phyloP scores from a whole-genome alignment of 2,888 invertebrate species.

The Scaptomyza polygonia region DNA sequence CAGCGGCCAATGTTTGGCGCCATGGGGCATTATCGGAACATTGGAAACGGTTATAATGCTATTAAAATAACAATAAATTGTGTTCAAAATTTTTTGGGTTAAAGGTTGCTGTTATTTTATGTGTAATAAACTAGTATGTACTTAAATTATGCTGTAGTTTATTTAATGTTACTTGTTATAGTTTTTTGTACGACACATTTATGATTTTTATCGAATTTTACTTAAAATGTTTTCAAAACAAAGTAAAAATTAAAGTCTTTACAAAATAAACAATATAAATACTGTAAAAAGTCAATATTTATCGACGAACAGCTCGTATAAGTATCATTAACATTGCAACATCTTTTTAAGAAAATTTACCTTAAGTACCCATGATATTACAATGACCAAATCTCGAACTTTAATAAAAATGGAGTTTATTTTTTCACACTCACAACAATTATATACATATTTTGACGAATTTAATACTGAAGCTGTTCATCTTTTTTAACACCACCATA shows the following conservation, averaged over 20 bases:
- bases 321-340: too few species aligned
- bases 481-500: not conserved
- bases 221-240: not conserved
- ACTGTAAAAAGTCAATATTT: not conserved
- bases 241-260: not conserved
- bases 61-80: conserved; percentile 23
- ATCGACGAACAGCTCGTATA: not conserved
- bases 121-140: not conserved
- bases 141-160: not conserved
- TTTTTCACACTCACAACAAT: too few species aligned
- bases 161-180: not conserved
- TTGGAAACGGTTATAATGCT: conserved; percentile 34
- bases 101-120: conserved; percentile 2
- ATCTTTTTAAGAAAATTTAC: too few species aligned
- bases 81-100: not conserved
- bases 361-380: too few species aligned
- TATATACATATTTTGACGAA: too few species aligned
- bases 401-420: too few species aligned
- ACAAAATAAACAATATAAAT: too few species aligned
- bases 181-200: not conserved
- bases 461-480: not conserved
- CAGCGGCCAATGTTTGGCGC: conserved; percentile 48
- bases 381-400: too few species aligned
- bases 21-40: conserved; percentile 39
- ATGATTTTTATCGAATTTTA: not conserved